Percentiles rank a stretch among this genome's conserved stretches.
Conservation (phyloP, 2,888 invertebrate genomes). For the Ischnus inquisitorius region DNA sequence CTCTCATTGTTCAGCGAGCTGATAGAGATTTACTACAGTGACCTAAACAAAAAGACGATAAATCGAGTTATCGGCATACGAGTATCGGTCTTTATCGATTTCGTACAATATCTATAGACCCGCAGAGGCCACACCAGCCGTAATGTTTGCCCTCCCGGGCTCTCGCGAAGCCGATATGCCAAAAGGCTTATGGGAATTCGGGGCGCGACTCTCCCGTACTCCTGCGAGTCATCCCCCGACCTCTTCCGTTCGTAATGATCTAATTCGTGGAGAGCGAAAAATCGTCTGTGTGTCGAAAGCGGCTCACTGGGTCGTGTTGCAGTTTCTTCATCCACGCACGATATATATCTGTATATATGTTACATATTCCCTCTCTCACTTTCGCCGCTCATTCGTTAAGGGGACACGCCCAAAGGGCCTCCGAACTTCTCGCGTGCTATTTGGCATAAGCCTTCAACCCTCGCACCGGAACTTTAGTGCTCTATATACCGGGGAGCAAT, state of each 20-base stretch:
- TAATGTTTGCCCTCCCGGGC: background rate
- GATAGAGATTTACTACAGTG: background rate
- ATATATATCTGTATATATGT: slow-evolving; percentile 6
- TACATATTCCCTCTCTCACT: background rate
- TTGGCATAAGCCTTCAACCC: slow-evolving; percentile 46
- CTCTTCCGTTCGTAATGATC: slow-evolving; percentile 18
- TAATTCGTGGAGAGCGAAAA: slow-evolving; percentile 32
- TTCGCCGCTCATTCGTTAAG: slow-evolving; percentile 14
- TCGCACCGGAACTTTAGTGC: slow-evolving; percentile 1
- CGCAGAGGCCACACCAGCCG: background rate
- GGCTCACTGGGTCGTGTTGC: slow-evolving; percentile 34
- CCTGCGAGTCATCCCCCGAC: slow-evolving; percentile 19
- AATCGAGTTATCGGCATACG: background rate
- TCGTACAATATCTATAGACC: background rate
- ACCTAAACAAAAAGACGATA: background rate
- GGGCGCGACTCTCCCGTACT: slow-evolving; percentile 12
- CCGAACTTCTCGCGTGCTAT: slow-evolving; percentile 57
- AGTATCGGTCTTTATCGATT: background rate
- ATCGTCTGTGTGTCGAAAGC: slow-evolving; percentile 15
- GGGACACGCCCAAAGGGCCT: slow-evolving; percentile 58
- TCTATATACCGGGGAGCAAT: background rate
- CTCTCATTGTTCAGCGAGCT: background rate
- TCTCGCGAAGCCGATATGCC: background rate
- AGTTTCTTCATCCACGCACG: slow-evolving; percentile 20
- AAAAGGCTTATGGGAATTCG: slow-evolving; percentile 21